A percentile compares a stretch with the other conserved stretches of the same genome.
phyloP scores from a whole-genome alignment of 2,888 invertebrate genomes.

The Apantesis nais region DNA sequence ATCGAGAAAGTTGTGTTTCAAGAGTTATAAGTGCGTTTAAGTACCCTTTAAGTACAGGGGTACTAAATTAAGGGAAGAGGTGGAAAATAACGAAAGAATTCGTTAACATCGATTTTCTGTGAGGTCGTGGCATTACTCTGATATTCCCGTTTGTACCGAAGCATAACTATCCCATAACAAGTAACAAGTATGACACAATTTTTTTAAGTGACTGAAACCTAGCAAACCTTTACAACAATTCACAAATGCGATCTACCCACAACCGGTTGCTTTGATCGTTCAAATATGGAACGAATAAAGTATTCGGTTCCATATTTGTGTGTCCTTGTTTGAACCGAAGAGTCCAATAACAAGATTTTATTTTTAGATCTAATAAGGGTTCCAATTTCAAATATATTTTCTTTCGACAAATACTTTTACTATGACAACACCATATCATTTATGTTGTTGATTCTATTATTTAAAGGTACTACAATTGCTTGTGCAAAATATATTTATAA shows the following conservation, averaged over 20 bases:
- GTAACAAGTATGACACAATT: too few species aligned
- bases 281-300: conserved; percentile 32
- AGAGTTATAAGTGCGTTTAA: too few species aligned
- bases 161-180: too few species aligned
- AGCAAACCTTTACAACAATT: conserved; percentile 11
- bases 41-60: too few species aligned
- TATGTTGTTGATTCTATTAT: neutral
- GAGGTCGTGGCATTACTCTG: too few species aligned
- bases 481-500: neutral
- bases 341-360: conserved; percentile 24
- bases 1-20: too few species aligned
- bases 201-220: too few species aligned
- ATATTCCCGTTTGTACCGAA: too few species aligned
- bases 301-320: conserved; percentile 22
- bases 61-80: too few species aligned
- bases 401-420: neutral
- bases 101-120: too few species aligned
- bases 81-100: too few species aligned
- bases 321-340: conserved; percentile 26
- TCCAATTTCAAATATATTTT: conserved; percentile 1
- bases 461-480: neutral
- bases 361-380: conserved; percentile 24
- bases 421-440: neutral
- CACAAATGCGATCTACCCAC: conserved; percentile 10
- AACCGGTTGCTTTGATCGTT: conserved; percentile 48